These are phyloP conservation scores for Drosophila arawakana DNA, from an alignment of 1,140 invertebrate genomes.

Conservation along the genomic window DNA sequence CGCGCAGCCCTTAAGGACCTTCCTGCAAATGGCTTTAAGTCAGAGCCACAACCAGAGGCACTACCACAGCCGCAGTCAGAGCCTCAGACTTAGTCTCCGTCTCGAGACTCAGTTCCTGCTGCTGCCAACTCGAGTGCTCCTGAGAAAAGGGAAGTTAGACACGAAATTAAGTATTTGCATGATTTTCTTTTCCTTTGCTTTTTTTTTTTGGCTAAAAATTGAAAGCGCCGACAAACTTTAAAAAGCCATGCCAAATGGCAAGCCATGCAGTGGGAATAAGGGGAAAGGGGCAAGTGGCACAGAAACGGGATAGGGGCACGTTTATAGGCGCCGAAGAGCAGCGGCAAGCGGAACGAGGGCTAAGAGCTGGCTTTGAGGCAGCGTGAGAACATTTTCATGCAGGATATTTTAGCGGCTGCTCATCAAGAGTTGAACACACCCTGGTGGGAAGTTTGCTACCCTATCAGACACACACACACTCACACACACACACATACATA, in stretches of 20 bases:
- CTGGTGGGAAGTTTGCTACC: constrained; percentile 80
- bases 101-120: background rate
- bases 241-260: constrained; percentile 54
- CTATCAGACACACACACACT: constrained; percentile 54
- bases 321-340: constrained; percentile 6
- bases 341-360: background rate
- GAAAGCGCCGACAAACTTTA: constrained; percentile 44
- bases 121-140: constrained; percentile 31
- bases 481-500: constrained; percentile 21
- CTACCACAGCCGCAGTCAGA: background rate
- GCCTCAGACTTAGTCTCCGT: background rate
- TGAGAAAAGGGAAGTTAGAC: constrained; percentile 71
- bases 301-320: background rate
- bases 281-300: background rate
- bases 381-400: constrained; percentile 81
- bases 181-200: background rate
- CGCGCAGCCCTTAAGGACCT: constrained; percentile 61
- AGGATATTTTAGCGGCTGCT: constrained; percentile 79
- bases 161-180: constrained; percentile 57
- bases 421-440: constrained; percentile 79
- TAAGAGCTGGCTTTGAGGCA: constrained; percentile 46
- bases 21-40: constrained; percentile 37
- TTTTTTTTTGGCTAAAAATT: constrained; percentile 40
- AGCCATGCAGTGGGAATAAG: background rate
- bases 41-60: background rate